Base-by-base conservation (phyloP, 2,113 vertebrate species). In the Cyprinodon variegatus region DNA sequence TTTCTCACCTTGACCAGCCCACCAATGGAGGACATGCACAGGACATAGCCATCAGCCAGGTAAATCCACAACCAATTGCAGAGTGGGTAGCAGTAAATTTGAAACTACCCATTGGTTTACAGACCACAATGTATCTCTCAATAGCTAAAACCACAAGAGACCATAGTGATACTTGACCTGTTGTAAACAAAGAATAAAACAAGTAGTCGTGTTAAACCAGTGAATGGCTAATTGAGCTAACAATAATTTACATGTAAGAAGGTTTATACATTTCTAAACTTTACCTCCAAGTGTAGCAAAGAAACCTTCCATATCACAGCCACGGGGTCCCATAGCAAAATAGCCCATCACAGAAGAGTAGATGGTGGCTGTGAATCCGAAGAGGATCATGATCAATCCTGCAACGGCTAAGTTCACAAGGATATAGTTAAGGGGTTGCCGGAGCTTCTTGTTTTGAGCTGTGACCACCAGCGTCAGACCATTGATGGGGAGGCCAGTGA, bases 51-150 rank as follows among this genome's bases (percentile, higher is more conserved):
- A 95, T 94, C 29, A 94, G 0, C 95, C 94, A 95, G 85, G 94
- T 95, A 70, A 94, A 94, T 4, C 36, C 77, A 6, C 95, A 86
- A 87, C 78, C 84, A 45, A 79, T 59, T 82, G 94, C 92, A 0
- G 78, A 65, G n/a, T 95, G 94, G 37, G 68, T 84, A 2, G 89
- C 9, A 0, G 90, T 91, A 84, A 95, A 95, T 78, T 93, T 93
- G 82, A 95, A 95, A 79, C 94, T 95, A 45, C 93, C 94, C 94
- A 94, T 94, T 65, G 94, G 94, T 76, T 95, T 95, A 91, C 95
- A 95, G 82, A 95, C 88, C 0, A 95, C 92, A 11, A 95, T 86
- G 89, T 95, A 95, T 68, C 94, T 88, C 86, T 95, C 94, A 29
- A 95, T 81, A 77, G 95, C 94, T 84, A 95, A 63, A 38, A 95